Percentiles rank a stretch among this genome's conserved stretches.
phyloP scores from a whole-genome alignment of 2,797 vertebrate species.

The Mycteria americana region DNA sequence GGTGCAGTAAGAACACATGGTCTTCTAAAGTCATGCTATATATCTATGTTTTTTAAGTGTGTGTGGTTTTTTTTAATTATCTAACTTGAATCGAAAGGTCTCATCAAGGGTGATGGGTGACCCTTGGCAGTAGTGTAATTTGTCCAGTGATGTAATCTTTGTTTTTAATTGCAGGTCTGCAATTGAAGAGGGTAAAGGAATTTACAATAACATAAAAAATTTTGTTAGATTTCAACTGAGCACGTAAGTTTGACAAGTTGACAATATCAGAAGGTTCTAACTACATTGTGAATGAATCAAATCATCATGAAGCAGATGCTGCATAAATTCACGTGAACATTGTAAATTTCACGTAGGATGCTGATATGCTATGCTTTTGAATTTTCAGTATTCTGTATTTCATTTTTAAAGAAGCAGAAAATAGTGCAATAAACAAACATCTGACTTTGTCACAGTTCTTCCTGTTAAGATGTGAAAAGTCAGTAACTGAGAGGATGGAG shows the following conservation, averaged over 20 bases:
- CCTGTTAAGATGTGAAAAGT: background rate
- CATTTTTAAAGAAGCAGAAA: background rate
- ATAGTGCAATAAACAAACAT: background rate
- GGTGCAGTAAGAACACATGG: background rate
- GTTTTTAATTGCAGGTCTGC: constrained; percentile 86
- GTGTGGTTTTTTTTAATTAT: background rate
- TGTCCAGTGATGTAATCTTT: background rate
- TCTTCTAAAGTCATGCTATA: background rate
- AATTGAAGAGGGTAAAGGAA: constrained; percentile 98
- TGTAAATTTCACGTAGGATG: background rate
- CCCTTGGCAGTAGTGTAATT: too few species aligned
- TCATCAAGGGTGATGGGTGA: background rate
- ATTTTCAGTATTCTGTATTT: background rate
- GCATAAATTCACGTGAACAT: background rate
- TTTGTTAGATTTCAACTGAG: constrained; percentile 98
- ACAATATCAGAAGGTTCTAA: background rate
- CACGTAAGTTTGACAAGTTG: constrained; percentile 86
- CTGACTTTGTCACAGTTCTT: background rate
- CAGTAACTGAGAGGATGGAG: background rate
- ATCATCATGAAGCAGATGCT: background rate
- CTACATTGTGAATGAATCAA: background rate
- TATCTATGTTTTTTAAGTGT: background rate
- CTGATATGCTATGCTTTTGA: background rate
- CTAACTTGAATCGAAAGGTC: background rate
- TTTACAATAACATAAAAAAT: constrained; percentile 99